These are phyloP conservation scores for Margaritifera margaritifera DNA, from an alignment of 2,888 invertebrate species.

Conservation along the genomic window DNA sequence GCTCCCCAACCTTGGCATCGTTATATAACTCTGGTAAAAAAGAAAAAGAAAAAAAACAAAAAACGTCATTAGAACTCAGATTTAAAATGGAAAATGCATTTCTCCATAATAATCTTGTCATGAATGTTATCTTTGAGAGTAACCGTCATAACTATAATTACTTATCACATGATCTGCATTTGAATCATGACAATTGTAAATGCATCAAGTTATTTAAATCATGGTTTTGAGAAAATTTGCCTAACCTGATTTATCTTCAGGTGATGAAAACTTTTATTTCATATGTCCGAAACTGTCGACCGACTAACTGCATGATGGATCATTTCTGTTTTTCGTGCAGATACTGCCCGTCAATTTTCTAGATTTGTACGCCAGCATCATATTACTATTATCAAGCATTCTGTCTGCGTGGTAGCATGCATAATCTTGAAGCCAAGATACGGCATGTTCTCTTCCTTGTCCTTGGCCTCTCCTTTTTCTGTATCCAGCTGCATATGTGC, in stretches of 20 bases:
- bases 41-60: too few relatives aligned
- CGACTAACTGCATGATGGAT: background rate
- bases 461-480: background rate
- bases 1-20: too few relatives aligned
- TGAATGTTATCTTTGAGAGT: too few relatives aligned
- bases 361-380: slow-evolving; percentile 5
- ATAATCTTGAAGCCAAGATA: slow-evolving; percentile 8
- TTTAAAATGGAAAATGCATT: too few relatives aligned
- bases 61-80: too few relatives aligned
- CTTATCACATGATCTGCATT: too few relatives aligned
- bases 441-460: background rate
- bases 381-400: slow-evolving; percentile 5
- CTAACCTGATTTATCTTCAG: slow-evolving; percentile 10
- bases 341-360: background rate
- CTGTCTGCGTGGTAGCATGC: slow-evolving; percentile 10
- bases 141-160: too few relatives aligned
- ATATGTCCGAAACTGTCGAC: slow-evolving; percentile 2
- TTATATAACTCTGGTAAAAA: too few relatives aligned
- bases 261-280: background rate
- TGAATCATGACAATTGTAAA: too few relatives aligned
- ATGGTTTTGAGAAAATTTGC: background rate
- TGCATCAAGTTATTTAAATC: background rate
- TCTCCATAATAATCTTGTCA: too few relatives aligned
- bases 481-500: background rate
- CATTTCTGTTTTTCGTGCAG: background rate